Conservation (phyloP, 1,140 invertebrate genomes). For the Macrobrachium nipponense region DNA sequence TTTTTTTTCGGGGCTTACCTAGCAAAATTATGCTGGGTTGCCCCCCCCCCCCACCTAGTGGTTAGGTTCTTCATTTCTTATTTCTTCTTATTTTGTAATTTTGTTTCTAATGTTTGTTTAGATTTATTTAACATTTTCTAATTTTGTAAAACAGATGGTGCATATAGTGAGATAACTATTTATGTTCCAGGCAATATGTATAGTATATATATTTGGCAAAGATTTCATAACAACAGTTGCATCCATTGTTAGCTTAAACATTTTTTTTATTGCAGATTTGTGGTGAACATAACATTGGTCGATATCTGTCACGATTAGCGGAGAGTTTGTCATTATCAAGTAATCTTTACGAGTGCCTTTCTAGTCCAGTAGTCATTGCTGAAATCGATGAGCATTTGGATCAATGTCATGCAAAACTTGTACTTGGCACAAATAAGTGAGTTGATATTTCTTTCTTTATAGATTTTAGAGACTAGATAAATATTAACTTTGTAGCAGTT, state of each 20-base stretch:
- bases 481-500: too few relatives aligned
- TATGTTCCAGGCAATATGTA: too few relatives aligned
- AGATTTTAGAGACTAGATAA: too few relatives aligned
- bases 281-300: slow-evolving; percentile 49
- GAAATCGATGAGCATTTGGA: slow-evolving; percentile 43
- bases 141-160: too few relatives aligned
- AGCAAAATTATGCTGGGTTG: too few relatives aligned
- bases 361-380: slow-evolving; percentile 9
- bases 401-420: slow-evolving; percentile 45
- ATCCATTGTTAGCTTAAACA: background rate
- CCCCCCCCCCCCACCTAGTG: too few relatives aligned
- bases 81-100: too few relatives aligned
- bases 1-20: too few relatives aligned
- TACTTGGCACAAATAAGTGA: slow-evolving; percentile 49
- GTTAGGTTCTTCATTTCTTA: too few relatives aligned
- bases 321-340: slow-evolving; percentile 8
- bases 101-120: too few relatives aligned
- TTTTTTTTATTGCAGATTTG: slow-evolving; percentile 17
- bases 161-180: too few relatives aligned
- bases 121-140: too few relatives aligned
- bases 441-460: background rate
- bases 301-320: slow-evolving; percentile 34
- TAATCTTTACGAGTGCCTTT: slow-evolving; percentile 33
- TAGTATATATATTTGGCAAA: background rate
- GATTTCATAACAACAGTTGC: background rate